Evolutionary conservation across 2,797 vertebrate species (phyloP), one percentile per base, ranked within the genome.

Genomic region (Triplophysa yarkandensis): DNA sequence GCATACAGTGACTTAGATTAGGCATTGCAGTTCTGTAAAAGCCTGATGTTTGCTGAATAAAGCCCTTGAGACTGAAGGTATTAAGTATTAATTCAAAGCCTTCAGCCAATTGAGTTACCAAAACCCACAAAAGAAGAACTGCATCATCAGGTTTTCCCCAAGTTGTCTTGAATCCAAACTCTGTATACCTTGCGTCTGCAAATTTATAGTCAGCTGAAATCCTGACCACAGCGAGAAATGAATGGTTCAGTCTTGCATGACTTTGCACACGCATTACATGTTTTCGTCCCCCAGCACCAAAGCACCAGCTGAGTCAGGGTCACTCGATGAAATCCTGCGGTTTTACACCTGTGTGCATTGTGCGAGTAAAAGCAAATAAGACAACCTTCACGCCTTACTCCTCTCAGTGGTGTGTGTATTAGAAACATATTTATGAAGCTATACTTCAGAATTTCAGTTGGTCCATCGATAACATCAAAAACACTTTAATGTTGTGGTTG

Each of bases 161-260:
- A 27, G 52, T 55, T 28, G 52, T 50, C 69, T 71, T 28, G 44
- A 34, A 30, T 58, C 57, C 58, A 19, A 71, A 71, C 69, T 52
- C 69, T 17, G 46, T 32, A 34, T 34, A 71, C 48, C 69, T 71
- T 61, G 44, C 25, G 28, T 71, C 57, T 71, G 57, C 44, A 71
- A 52, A 62, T 64, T 72, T 64, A 7, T 9, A 2, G 32, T 64
- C 19, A 41, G 23, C 48, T 16, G 46, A 63, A 64, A 50, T 55
- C 61, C 48, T 73, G 61, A 63, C 46, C 71, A 23, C 71, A 73
- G 61, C n/a, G 14, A 64, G 48, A 65, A 73, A 73, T 73, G 11
- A 73, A 73, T 73, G 61, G 54, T 36, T 43, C 60, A 43, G 71
- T 63, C 48, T 73, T 32, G 36, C 60, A 55, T 65, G 48, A 73